Conservation (phyloP, 1,140 invertebrate species). For the Dermatophagoides farinae region DNA sequence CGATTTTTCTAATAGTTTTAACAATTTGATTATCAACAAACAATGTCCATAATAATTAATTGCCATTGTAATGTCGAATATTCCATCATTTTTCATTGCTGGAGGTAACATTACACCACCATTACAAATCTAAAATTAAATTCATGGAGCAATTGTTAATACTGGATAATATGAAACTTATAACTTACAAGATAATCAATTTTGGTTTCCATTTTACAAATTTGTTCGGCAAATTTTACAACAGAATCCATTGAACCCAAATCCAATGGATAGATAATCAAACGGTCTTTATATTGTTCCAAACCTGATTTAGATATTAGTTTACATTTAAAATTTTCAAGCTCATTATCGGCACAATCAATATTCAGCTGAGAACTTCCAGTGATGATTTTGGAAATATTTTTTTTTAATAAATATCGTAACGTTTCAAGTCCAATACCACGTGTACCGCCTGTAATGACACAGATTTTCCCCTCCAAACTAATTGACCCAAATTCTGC, state of each 20-base stretch:
- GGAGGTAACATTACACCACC: constrained; percentile 68
- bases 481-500: not conserved
- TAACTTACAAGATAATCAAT: not conserved
- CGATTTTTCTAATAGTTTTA: constrained; percentile 43
- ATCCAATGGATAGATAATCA: constrained; percentile 32
- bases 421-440: constrained; percentile 70
- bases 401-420: constrained; percentile 49
- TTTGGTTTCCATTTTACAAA: constrained; percentile 17
- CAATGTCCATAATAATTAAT: constrained; percentile 74
- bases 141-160: not conserved
- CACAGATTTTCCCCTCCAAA: constrained; percentile 41
- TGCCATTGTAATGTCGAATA: constrained; percentile 57
- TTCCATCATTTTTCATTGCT: constrained; percentile 48
- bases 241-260: constrained; percentile 46
- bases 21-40: constrained; percentile 57
- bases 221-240: constrained; percentile 41
- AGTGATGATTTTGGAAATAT: constrained; percentile 54
- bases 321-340: not conserved
- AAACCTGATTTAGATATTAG: not conserved
- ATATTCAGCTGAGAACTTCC: constrained; percentile 32
- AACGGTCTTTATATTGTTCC: constrained; percentile 7
- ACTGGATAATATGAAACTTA: too few relatives aligned
- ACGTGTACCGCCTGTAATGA: constrained; percentile 65
- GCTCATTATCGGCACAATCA: not conserved
- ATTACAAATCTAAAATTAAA: constrained; percentile 29